Evolutionary conservation across 2,797 vertebrate species (phyloP), one percentile per base, ranked within the genome.

Genomic region (Xerus rutilus): DNA sequence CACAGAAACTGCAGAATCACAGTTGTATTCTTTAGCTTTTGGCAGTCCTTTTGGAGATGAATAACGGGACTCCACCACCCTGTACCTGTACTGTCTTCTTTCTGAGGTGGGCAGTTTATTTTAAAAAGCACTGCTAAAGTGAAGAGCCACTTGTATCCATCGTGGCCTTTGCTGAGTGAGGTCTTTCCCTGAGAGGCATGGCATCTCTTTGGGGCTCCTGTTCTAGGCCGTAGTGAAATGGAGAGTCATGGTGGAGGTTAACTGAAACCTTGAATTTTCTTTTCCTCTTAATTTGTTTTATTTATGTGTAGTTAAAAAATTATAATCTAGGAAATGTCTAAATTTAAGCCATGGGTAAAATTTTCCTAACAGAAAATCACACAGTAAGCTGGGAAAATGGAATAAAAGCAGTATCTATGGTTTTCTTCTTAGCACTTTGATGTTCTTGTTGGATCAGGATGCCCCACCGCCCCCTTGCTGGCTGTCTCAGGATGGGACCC

Each of bases 401-500:
- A 62, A 39, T 9, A 10, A n/a, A 39, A 78, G 25, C 25, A 25
- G 23, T 20, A 20, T 12, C 32, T 21, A 5, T 32, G 72, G 54
- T 81, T 74, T 74, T 62, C 52, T 59, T 35, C 82, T 64, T 28
- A 5, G 17, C 49, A 25, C 28, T 84, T 78, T 47, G 11, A 5
- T 14, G 5, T 57, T 35, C 1, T 0, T 0, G 0, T 17, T 3
- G 15, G 49, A 0, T 18, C 17, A 4, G 23, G 11, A 52, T 4
- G 7, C 11, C 14, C 14, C 69, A 15, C 4, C 32, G 39, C 67
- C 32, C 10, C 20, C 28, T 28, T 7, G 43, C 49, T 18, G 5
- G 6, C 12, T 13, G 17, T 79, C 5, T 7, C 65, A 12, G 43
- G 21, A 2, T 0, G 32, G n/a, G 13, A 2, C 2, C n/a, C 18